A percentile compares a stretch with the other conserved stretches of the same genome.
Evolutionary conservation across 35 echinoderm and acorn worm species (phyloP).

Genomic region (Acanthaster planci): DNA sequence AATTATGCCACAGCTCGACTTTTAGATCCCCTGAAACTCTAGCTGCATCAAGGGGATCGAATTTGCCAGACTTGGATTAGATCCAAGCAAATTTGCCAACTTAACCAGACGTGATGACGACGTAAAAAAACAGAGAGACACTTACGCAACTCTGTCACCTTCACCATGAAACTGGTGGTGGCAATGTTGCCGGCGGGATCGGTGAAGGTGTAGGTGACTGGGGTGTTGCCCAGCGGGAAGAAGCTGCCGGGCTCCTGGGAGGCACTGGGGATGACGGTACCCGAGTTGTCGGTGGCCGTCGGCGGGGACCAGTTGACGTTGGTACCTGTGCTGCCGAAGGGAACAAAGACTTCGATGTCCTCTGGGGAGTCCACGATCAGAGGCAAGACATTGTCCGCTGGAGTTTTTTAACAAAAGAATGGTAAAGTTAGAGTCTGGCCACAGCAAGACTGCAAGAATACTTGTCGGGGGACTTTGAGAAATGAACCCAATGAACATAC

Average conservation of each 20-base stretch:
- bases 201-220: conserved; percentile 64
- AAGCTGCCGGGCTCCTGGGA: conserved; percentile 55
- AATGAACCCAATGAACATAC: no score
- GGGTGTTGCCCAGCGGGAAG: conserved; percentile 50
- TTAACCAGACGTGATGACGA: no score
- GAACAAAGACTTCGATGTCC: conserved; percentile 37
- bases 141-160: conserved; percentile 29
- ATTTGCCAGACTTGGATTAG: no score
- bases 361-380: conserved; percentile 42
- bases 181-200: conserved; percentile 58
- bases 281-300: conserved; percentile 82
- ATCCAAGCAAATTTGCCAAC: no score
- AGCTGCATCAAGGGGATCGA: no score
- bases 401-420: not conserved
- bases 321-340: conserved; percentile 26
- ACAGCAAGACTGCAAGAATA: no score
- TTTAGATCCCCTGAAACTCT: no score
- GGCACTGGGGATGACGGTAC: not conserved
- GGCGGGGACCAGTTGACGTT: conserved; percentile 66
- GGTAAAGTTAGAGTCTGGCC: no score
- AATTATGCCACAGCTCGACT: no score
- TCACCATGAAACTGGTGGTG: conserved; percentile 48
- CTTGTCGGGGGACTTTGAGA: no score
- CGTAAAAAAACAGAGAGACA: not conserved
- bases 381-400: conserved; percentile 49